phyloP scores from a whole-genome alignment of 2,113 vertebrate species.

The Muntiacus muntjak region DNA sequence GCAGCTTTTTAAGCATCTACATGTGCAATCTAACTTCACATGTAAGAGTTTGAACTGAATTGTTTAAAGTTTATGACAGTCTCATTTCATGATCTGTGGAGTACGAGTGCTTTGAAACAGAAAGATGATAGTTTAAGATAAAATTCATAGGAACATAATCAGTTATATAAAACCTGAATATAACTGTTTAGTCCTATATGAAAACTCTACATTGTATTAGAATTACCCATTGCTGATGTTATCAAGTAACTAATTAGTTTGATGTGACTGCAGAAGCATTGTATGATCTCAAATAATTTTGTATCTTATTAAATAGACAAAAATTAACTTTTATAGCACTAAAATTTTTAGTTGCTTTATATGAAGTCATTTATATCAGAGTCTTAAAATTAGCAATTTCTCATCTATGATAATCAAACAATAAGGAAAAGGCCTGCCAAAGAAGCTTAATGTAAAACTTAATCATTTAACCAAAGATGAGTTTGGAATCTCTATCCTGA shows the following conservation, averaged over 20 bases:
- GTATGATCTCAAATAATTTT: constrained; percentile 13
- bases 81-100: constrained; percentile 11
- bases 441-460: not conserved
- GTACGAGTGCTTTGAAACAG: not conserved
- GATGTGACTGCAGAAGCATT: not conserved
- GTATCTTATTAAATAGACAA: not conserved
- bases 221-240: not conserved
- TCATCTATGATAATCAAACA: not conserved
- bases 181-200: not conserved
- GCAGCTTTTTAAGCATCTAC: not conserved
- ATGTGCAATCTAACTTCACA: not conserved
- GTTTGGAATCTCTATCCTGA: not conserved
- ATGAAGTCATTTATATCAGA: not conserved
- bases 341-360: not conserved
- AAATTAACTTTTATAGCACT: not conserved
- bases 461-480: not conserved
- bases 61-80: not conserved
- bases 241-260: not conserved
- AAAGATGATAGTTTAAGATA: not conserved
- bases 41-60: not conserved
- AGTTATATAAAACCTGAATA: not conserved
- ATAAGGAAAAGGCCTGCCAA: not conserved
- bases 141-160: not conserved
- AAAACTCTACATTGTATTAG: not conserved
- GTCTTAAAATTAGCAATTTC: constrained; percentile 11